These are phyloP conservation scores for Arctopsyche grandis DNA, from an alignment of 1,140 invertebrate species.

Conservation along the genomic window DNA sequence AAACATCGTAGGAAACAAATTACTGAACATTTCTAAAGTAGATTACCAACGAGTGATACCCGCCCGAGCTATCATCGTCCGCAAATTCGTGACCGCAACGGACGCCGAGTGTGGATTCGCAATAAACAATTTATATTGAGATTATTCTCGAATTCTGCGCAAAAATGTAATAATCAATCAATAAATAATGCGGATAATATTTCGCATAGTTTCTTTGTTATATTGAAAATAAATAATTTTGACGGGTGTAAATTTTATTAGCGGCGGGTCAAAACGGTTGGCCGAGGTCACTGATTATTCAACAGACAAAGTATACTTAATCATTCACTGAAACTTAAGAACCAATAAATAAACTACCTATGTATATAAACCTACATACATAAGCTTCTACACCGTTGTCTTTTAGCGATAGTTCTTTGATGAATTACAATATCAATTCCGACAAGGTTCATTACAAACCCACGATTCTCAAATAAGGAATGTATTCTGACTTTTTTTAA, in stretches of 20 bases:
- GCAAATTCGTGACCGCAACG: conserved; percentile 6
- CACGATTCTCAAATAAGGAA: too few relatives aligned
- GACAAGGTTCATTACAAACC: neutral
- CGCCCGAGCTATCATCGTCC: neutral
- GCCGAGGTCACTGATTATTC: conserved; percentile 12
- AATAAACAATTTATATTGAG: too few relatives aligned
- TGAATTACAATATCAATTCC: neutral
- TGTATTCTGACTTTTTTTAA: too few relatives aligned
- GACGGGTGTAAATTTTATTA: conserved; percentile 1
- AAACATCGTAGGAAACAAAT: conserved; percentile 48
- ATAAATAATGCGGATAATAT: too few relatives aligned
- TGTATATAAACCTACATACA: too few relatives aligned
- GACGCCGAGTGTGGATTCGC: too few relatives aligned
- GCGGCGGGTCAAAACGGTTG: conserved; percentile 13
- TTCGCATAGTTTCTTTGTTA: too few relatives aligned
- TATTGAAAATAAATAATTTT: neutral
- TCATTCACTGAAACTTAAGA: conserved; percentile 11
- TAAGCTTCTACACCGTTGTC: neutral
- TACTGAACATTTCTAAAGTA: conserved; percentile 31
- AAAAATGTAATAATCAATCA: too few relatives aligned
- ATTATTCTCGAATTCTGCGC: too few relatives aligned
- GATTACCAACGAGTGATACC: neutral
- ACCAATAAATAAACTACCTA: conserved; percentile 3
- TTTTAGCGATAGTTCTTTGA: neutral
- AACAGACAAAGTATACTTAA: neutral